These are phyloP conservation scores for Elanoides forficatus DNA, from an alignment of 2,113 vertebrate species.

Conservation along the genomic window DNA sequence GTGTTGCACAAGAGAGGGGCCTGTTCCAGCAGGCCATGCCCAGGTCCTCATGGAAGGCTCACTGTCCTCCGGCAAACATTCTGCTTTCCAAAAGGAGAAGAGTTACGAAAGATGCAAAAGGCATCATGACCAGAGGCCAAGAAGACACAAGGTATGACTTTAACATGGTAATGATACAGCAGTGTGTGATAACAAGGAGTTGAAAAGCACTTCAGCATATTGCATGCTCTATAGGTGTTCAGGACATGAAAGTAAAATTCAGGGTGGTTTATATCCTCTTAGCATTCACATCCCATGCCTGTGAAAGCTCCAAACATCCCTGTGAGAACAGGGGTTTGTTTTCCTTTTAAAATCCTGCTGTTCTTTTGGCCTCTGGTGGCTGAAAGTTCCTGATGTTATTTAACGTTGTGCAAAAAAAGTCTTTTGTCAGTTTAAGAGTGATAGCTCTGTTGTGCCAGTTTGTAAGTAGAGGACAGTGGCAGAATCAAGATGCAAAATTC, in stretches of 20 bases:
- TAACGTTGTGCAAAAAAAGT: not conserved
- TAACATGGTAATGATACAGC: not conserved
- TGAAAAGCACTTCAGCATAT: not conserved
- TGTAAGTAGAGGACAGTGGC: not conserved
- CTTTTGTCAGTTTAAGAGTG: not conserved
- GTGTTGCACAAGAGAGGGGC: rapidly evolving
- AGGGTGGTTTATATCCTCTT: not conserved
- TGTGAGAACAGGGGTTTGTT: not conserved
- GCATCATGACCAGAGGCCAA: not conserved
- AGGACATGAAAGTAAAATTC: not conserved
- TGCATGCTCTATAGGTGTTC: not conserved
- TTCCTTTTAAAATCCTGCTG: not conserved
- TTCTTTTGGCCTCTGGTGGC: not conserved
- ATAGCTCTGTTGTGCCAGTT: not conserved
- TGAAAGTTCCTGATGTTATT: not conserved
- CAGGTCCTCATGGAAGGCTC: not conserved
- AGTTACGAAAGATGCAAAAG: not conserved
- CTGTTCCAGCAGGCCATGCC: not conserved
- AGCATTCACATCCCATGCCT: not conserved
- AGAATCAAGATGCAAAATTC: not conserved
- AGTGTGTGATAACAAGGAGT: not conserved
- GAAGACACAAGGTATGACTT: not conserved
- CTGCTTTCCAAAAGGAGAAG: not conserved
- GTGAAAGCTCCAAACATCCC: not conserved
- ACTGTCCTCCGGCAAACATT: not conserved